Evolutionary conservation across 1,140 invertebrate genomes (phyloP).

Genomic region (Drosophila truncata): DNA sequence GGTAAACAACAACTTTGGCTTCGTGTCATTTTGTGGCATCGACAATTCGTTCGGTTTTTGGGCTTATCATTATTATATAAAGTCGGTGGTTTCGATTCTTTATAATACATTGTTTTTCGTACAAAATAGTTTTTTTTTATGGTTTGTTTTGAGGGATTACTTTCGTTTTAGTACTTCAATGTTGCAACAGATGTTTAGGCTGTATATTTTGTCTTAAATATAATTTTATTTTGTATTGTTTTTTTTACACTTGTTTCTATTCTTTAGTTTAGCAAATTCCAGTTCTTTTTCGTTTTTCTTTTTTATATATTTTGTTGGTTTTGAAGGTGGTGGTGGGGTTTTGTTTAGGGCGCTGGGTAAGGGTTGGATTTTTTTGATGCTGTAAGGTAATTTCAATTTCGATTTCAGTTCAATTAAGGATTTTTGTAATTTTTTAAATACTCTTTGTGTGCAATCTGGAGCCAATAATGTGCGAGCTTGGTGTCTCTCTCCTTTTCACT

Average conservation of each 20-base stretch:
- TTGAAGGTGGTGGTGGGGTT: conserved; percentile 22
- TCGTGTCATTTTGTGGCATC: conserved; percentile 63
- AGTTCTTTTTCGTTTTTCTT: conserved; percentile 62
- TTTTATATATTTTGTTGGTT: conserved; percentile 35
- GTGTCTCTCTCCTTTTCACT: conserved; percentile 46
- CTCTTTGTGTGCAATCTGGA: conserved; percentile 45
- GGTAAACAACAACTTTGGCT: conserved; percentile 66
- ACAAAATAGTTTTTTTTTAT: conserved; percentile 27
- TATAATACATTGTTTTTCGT: conserved; percentile 70
- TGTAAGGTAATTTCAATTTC: conserved; percentile 56
- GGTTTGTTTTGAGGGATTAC: conserved; percentile 20
- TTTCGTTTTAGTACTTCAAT: conserved; percentile 78
- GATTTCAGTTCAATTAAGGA: conserved; percentile 29
- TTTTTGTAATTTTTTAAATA: conserved; percentile 1
- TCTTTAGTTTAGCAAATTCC: conserved; percentile 61
- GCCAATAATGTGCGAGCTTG: conserved; percentile 68
- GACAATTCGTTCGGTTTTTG: conserved; percentile 46
- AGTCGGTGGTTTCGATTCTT: conserved; percentile 30
- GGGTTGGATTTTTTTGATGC: conserved; percentile 17
- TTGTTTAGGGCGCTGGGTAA: conserved; percentile 15
- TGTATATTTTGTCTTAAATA: conserved; percentile 45
- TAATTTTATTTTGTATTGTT: conserved; percentile 27
- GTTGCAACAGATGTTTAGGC: conserved; percentile 78
- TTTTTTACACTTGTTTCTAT: conserved; percentile 29
- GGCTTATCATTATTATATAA: conserved; percentile 50